phyloP scores from a whole-genome alignment of 2,797 vertebrate genomes.

The Cephalopachus bancanus region DNA sequence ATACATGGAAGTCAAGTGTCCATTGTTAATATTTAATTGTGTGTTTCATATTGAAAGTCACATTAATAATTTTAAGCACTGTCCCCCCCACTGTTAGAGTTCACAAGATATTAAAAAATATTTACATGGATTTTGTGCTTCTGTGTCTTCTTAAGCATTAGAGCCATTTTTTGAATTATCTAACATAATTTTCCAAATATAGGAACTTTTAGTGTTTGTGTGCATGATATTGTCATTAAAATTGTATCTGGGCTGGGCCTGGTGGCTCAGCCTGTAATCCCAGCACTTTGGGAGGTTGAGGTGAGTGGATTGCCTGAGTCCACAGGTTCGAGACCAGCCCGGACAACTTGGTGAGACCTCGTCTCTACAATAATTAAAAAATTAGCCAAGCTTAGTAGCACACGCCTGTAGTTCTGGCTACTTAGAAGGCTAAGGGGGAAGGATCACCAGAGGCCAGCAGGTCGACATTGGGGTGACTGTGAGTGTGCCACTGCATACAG shows the following conservation, averaged over 20 bases:
- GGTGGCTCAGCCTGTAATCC: no score
- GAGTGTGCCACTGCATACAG: no score
- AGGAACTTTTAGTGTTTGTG: background rate
- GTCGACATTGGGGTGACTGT: no score
- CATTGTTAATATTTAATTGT: background rate
- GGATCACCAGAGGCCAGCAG: no score
- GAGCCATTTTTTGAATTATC: background rate
- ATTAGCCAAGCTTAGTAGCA: no score
- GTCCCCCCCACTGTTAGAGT: background rate
- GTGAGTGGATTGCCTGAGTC: no score
- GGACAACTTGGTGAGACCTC: no score
- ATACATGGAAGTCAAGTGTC: background rate
- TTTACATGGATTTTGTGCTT: background rate
- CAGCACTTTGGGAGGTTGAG: no score
- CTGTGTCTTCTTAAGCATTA: background rate
- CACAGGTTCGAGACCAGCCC: no score
- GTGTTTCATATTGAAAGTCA: background rate
- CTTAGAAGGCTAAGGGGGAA: no score
- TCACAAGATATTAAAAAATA: background rate
- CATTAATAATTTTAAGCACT: slow-evolving; percentile 3
- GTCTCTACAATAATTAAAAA: no score
- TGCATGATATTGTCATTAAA: background rate
- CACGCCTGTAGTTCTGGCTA: no score
- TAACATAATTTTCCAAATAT: background rate
- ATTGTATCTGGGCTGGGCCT: background rate